Conservation (phyloP, 2,113 vertebrate species). For the Epinephelus cyanopodus region DNA sequence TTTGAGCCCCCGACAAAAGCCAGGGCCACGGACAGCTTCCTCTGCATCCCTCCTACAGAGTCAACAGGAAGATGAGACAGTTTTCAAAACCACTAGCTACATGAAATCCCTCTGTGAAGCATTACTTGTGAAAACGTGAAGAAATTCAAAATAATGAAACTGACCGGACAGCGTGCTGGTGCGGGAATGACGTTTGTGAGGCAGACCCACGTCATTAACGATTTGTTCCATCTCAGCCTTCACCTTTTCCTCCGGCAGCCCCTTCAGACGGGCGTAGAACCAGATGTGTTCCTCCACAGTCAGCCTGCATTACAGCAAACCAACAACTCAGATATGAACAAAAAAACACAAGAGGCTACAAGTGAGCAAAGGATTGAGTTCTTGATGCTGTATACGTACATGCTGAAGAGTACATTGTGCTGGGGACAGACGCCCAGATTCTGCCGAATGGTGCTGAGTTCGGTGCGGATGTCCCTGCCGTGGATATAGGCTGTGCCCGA, state of each 20-base stretch:
- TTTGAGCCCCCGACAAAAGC: slow-evolving; percentile 98
- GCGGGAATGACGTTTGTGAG: slow-evolving; percentile 92
- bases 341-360: not conserved
- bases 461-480: slow-evolving; percentile 94
- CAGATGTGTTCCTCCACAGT: slow-evolving; percentile 99
- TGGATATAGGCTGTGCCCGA: slow-evolving; percentile 97
- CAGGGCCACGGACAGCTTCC: slow-evolving; percentile 96
- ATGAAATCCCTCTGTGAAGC: not conserved
- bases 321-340: not conserved
- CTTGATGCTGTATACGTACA: slow-evolving; percentile 83
- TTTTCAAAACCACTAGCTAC: not conserved
- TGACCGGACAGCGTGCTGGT: slow-evolving; percentile 94
- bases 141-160: slow-evolving; percentile 6
- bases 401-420: slow-evolving; percentile 97
- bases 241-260: slow-evolving; percentile 91
- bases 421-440: slow-evolving; percentile 97
- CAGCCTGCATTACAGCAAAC: slow-evolving; percentile 84
- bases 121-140: not conserved
- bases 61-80: not conserved
- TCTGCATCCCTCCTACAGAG: slow-evolving; percentile 94
- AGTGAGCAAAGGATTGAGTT: too few relatives aligned
- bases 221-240: slow-evolving; percentile 96
- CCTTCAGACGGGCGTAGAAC: slow-evolving; percentile 97
- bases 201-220: slow-evolving; percentile 91
- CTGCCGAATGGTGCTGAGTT: slow-evolving; percentile 93